Base-by-base conservation (phyloP, 2,888 invertebrate species). In the Altica lythri region DNA sequence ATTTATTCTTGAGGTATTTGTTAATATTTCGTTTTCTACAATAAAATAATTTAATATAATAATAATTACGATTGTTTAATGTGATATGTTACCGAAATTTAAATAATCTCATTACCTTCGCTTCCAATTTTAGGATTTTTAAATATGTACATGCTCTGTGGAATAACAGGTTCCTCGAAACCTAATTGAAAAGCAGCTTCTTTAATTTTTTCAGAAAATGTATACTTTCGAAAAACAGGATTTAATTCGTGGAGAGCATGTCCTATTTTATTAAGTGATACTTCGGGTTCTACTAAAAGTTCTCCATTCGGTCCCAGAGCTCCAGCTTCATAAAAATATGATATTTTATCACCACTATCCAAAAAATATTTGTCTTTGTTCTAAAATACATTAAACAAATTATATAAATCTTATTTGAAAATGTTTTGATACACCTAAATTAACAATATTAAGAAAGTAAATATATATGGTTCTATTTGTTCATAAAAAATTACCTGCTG, bases 111-210 rank as follows among this genome's bases (percentile, higher is more conserved):
- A 27, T 45, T 61, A 92, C 92, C 92, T 86, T 90, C 90, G 2
- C 93, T 89, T 0, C 96, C 96, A 53, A 92, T 81, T 12, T 86
- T 85, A 0, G 96, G 94, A 79, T 95, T 95, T 80, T 98, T 99
- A 76, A 92, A 98, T 58, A 99, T 97, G 71, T 93, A 92, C 98
- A 98, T 98, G 78, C 96, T 95, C 74, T 98, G 98, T 1, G 88
- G 88, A 0, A 98, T 83, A 0, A 88, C 87, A 0, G 98, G 98
- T 30, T 90, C 88, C 49, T 80, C 77, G 56, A 89, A 83, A 2
- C 86, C 86, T 8, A 97, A 75, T 62, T 86, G 84, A 65, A 82
- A 83, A 57, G 90, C 89, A 2, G 88, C 78, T 51, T 86, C 82
- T 74, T 90, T 89, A 6, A 98, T 85, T 62, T 90, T 86, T 59